Evolutionary conservation across 1,140 invertebrate genomes (phyloP).

Genomic region (Bilobella aurantiaca): DNA sequence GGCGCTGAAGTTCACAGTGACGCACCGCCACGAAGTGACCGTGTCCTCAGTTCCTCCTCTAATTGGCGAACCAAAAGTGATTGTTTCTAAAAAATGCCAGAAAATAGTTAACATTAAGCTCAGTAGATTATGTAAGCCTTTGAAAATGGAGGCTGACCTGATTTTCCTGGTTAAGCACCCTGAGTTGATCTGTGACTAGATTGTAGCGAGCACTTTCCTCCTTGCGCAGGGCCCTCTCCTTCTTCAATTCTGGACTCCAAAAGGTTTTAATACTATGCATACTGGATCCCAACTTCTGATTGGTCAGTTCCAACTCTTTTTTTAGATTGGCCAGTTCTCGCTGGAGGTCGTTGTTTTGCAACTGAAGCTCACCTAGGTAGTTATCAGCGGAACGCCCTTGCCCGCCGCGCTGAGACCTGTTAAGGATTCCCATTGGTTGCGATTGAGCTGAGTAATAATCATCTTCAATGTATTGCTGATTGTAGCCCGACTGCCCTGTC

Average conservation of each 20-base stretch:
- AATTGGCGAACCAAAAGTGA: slow-evolving; percentile 83
- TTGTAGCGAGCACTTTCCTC: slow-evolving; percentile 96
- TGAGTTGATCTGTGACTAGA: slow-evolving; percentile 92
- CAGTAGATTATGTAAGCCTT: slow-evolving; percentile 12
- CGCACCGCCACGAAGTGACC: slow-evolving; percentile 60
- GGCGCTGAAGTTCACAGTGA: slow-evolving; percentile 80
- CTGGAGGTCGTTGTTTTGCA: slow-evolving; percentile 88
- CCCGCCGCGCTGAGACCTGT: slow-evolving; percentile 17
- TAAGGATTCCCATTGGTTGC: slow-evolving; percentile 5
- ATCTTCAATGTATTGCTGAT: slow-evolving; percentile 6
- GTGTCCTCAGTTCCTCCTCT: slow-evolving; percentile 72
- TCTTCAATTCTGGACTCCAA: slow-evolving; percentile 98
- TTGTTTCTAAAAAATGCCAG: slow-evolving; percentile 70
- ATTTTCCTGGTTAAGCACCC: slow-evolving; percentile 90
- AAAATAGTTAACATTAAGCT: slow-evolving; percentile 9
- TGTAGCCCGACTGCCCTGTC: not conserved
- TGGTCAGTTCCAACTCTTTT: slow-evolving; percentile 90
- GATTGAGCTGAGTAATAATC: not conserved
- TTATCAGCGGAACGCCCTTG: slow-evolving; percentile 36
- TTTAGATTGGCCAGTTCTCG: slow-evolving; percentile 92
- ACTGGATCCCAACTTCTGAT: slow-evolving; percentile 93
- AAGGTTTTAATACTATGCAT: slow-evolving; percentile 99
- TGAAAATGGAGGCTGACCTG: slow-evolving; percentile 52
- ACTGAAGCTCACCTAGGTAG: slow-evolving; percentile 84
- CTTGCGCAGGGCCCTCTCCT: slow-evolving; percentile 87